Evolutionary conservation across 1,140 invertebrate genomes (phyloP).

Genomic region (Drosophila sproati): DNA sequence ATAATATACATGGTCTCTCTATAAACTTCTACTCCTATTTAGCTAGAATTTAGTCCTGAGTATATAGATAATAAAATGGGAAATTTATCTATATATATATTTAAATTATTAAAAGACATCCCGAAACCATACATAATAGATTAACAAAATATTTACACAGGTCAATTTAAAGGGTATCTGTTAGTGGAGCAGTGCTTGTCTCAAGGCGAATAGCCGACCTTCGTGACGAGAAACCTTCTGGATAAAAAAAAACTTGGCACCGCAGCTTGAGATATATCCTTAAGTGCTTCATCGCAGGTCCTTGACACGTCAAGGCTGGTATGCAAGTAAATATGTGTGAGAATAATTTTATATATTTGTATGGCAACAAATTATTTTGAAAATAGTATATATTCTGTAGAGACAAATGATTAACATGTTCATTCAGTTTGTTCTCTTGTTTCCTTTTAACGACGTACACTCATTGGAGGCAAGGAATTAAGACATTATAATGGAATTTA

Average conservation of each 20-base stretch:
- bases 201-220: not conserved
- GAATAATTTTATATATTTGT: not conserved
- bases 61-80: no score
- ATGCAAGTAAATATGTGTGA: conserved; percentile 12
- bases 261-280: not conserved
- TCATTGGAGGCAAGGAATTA: conserved; percentile 37
- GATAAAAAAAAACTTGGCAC: no score
- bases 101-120: no score
- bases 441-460: not conserved
- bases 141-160: no score
- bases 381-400: not conserved
- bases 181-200: no score
- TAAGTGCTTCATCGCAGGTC: not conserved
- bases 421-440: not conserved
- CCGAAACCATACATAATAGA: no score
- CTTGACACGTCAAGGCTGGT: not conserved
- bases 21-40: no score
- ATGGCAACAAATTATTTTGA: conserved; percentile 10
- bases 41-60: no score
- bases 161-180: no score
- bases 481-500: conserved; percentile 74
- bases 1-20: no score
- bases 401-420: conserved; percentile 8
- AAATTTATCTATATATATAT: no score
- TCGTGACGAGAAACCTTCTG: not conserved